Evolutionary conservation across 2,888 invertebrate genomes (phyloP).

Genomic region (Cerceris ruficornis): DNA sequence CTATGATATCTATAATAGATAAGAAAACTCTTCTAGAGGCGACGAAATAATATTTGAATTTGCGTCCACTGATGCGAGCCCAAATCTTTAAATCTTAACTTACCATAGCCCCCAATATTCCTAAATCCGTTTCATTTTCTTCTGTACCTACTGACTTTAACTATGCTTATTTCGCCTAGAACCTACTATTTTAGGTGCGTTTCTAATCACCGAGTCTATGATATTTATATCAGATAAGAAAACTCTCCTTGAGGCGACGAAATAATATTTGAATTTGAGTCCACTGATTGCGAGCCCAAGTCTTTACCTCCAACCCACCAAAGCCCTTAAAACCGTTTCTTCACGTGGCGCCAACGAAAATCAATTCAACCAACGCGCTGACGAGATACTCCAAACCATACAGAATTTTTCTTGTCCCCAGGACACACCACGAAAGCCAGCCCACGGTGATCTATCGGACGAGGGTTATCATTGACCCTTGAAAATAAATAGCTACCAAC

Average conservation of each 20-base stretch:
- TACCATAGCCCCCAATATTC: not conserved
- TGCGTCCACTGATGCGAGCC: no score
- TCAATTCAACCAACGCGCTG: no score
- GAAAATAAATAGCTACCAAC: slow-evolving; percentile 67
- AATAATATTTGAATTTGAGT: not conserved
- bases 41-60: no score
- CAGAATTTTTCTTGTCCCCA: not conserved
- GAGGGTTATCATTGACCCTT: slow-evolving; percentile 64
- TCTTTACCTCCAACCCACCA: not conserved
- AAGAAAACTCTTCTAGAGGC: no score
- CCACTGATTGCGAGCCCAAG: not conserved
- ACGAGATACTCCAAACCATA: not conserved
- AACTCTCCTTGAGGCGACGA: no score
- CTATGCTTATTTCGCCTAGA: no score
- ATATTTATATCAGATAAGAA: no score
- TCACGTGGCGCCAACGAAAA: not conserved
- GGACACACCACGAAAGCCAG: not conserved
- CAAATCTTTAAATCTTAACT: not conserved
- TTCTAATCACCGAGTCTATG: no score
- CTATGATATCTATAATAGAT: no score
- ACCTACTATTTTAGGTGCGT: no score
- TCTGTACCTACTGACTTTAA: no score
- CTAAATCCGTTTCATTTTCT: not conserved
- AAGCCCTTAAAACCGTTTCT: not conserved
- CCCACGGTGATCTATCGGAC: slow-evolving; percentile 28